Evolutionary conservation across 2,888 invertebrate genomes (phyloP), one percentile per base, ranked within the genome.

Genomic region (Himalopsyche kuldschensis): DNA sequence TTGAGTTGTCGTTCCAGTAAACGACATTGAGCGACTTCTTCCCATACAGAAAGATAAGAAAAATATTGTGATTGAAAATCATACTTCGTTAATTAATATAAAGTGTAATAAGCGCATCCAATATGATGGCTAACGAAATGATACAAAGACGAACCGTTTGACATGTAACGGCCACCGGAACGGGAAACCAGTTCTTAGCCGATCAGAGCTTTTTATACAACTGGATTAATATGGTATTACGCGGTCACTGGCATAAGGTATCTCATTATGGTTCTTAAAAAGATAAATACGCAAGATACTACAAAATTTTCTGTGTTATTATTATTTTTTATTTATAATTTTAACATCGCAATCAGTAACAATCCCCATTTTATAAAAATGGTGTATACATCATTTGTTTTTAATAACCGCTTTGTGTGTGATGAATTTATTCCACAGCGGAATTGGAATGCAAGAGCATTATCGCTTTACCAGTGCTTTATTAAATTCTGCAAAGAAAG

Each of bases 61-160:
- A 69, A 69, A 69, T 30, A 69, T 69, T 69, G 27, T 69, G 69
- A 69, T 69, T 30, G 69, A 27, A n/a, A 82, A 48, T 75, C n/a
- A 31, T 75, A 32, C 32, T n/a, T 30, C 32, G 75, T 48, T 79
- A 79, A 82, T 82, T 82, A 79, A 82, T 82, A 82, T 75, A 24
- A 41, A 11, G 30, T 46, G 20, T 30, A 79, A 69, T 78, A 82
- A 30, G 48, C 79, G 47, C 41, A 69, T 41, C 35, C 35, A 76
- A 76, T 76, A 41, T 31, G 80, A 80, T 30, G 46, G 35, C 80
- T 75, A 48, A 83, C 48, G 63, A 76, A 20, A 77, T 32, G 35
- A 35, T 75, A 20, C 11, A 80, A 80, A 46, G 4, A 31, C 48
- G 75, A 27, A 47, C 41, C 69, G 69, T 69, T 75, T 84, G 83